Conservation (phyloP, 2,113 vertebrate species). For the Muscicapa adusta region DNA sequence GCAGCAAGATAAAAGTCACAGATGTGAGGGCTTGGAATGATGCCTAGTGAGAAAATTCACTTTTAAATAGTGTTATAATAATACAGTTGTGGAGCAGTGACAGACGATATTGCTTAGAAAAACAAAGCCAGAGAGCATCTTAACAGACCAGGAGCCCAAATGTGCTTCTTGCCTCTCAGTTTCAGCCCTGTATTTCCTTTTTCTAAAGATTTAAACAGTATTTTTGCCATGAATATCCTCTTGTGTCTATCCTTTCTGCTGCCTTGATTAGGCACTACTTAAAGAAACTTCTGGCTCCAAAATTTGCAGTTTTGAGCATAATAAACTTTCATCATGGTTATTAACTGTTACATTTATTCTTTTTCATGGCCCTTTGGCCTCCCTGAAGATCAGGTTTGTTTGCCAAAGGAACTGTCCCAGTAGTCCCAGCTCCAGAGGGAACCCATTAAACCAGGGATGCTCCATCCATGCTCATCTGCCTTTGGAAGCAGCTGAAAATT, state of each 20-base stretch:
- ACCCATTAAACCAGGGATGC: background rate
- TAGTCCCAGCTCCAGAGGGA: background rate
- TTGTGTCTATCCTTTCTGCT: background rate
- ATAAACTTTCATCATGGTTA: background rate
- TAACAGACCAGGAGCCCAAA: background rate
- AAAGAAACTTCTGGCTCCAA: background rate
- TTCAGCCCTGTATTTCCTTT: background rate
- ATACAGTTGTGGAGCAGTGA: background rate
- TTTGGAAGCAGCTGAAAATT: background rate
- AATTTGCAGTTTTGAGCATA: background rate
- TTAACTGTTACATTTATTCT: background rate
- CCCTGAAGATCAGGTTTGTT: background rate
- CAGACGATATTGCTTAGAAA: background rate
- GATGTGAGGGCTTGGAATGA: constrained; percentile 59
- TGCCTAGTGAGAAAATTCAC: constrained; percentile 46
- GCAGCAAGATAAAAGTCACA: constrained; percentile 64
- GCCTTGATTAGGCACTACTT: background rate
- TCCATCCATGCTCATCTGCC: background rate
- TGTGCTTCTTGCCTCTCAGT: background rate
- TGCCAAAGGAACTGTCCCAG: background rate
- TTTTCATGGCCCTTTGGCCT: background rate
- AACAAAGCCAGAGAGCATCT: background rate
- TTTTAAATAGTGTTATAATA: background rate
- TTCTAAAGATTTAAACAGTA: background rate
- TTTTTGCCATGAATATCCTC: background rate